Base-by-base conservation (phyloP, 2,888 invertebrate species). In the Spialia ferax region DNA sequence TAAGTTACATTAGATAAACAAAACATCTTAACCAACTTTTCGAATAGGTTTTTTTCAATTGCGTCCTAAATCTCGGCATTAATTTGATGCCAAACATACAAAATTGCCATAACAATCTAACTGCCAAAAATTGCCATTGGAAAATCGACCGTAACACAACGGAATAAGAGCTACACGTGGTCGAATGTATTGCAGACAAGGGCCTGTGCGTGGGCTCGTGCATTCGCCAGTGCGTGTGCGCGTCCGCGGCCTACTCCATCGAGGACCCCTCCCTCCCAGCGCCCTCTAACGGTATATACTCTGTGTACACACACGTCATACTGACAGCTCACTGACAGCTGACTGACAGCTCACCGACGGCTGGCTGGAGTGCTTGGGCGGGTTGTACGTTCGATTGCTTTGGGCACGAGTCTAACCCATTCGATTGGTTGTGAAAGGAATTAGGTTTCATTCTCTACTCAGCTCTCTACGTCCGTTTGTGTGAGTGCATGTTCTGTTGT, bases 151-250 rank as follows among this genome's bases (percentile, higher is more conserved):
- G 10, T 48, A 48, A 7, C 2, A 0, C 4, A 22, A 48, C 11
- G 22, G 22, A 18, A 1, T 57, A 38, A 48, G 48, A 48, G 63
- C 45, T 52, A 42, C 38, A 61, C 3, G 68, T 29, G 55, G 26
- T 60, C 62, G 38, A 60, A 68, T 69, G 60, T 81, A 78, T 93
- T 93, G 78, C 94, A 94, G 93, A 91, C 73, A 86, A 84, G 82
- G 88, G 89, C 79, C 84, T 90, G 77, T 94, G 18, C 48, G 6
- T 48, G 48, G 94, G 91, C 77, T 86, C 93, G 81, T 94, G 94
- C 87, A 91, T 94, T 78, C 89, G 83, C 76, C 92, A 90, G 81
- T 94, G 94, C 85, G 93, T 91, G 80, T 93, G 94, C 79, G 79
- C 89, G 61, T 84, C 88, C 61, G 88, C 85, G 70, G 81, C 89